Base-by-base conservation (phyloP, 2,888 invertebrate genomes). In the Camptogramma bilineatum region DNA sequence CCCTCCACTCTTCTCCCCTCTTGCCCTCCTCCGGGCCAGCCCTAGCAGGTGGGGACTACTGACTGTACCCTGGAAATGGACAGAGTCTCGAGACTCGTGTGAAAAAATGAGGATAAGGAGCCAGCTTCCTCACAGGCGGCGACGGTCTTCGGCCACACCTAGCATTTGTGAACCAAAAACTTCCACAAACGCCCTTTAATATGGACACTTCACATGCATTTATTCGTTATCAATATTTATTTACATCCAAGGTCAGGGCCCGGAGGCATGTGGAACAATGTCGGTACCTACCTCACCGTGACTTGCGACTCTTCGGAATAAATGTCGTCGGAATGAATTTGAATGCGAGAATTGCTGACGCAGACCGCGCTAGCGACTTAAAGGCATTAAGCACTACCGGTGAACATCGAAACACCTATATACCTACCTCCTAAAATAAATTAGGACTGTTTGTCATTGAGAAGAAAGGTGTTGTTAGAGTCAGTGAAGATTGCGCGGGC, bases 141-240 rank as follows among this genome's bases (percentile, higher is more conserved):
- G 24, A 2, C 24, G 24, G 24, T 4, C 24, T 4, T 24, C 42
- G 51, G 51, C 42, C 50, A 19, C 46, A 52, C 53, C 39, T 44
- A 17, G 51, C 17, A 62, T 63, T 66, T 64, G 56, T 57, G 39
- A 65, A 62, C 44, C 64, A 52, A 65, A 66, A 59, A 16, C 18
- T 54, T 58, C 57, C 60, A 47, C 21, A 50, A 57, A n/a, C 19
- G 57, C 52, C 56, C 54, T 62, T 64, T 34, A 59, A 66, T 66
- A 68, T 66, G 62, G 16, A 5, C 28, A 54, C 28, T 64, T 56
- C 8, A 9, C 4, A 64, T 64, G 55, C 56, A 64, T 64, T 54
- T 56, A 64, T 60, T 60, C 60, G 18, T 19, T 21, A 60, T 64
- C 19, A 60, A 56, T 60, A 60, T 60, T 61, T 50, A 61, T 61